A percentile compares a stretch with the other conserved stretches of the same genome.
Conservation (phyloP, 2,888 invertebrate species). For the Callyntrura sp. region DNA sequence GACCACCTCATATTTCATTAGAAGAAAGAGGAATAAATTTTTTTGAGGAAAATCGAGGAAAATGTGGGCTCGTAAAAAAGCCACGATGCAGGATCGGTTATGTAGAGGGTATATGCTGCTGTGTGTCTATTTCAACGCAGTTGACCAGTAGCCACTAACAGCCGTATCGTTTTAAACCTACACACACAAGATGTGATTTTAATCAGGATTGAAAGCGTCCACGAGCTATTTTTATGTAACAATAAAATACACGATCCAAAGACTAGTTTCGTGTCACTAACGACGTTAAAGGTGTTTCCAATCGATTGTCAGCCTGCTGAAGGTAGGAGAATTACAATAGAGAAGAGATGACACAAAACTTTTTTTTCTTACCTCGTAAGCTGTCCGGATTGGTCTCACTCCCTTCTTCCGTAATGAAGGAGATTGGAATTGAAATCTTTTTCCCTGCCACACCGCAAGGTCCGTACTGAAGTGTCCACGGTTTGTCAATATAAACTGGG, state of each 20-base stretch:
- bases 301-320: slow-evolving; percentile 27
- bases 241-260: not conserved
- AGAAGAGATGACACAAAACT: not conserved
- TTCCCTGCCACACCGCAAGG: slow-evolving; percentile 84
- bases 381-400: slow-evolving; percentile 56
- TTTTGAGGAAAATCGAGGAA: not conserved
- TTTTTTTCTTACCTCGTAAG: slow-evolving; percentile 52
- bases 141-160: slow-evolving; percentile 19
- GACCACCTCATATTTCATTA: slow-evolving; percentile 72
- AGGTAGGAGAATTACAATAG: not conserved
- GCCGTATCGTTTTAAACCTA: not conserved
- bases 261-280: slow-evolving; percentile 28
- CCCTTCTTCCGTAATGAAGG: slow-evolving; percentile 78
- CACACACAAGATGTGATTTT: slow-evolving; percentile 17
- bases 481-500: slow-evolving; percentile 83
- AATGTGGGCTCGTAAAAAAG: not conserved
- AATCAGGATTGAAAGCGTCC: slow-evolving; percentile 61
- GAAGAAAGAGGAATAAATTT: not conserved
- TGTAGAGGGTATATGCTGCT: not conserved
- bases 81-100: not conserved
- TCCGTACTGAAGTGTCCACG: slow-evolving; percentile 84
- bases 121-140: not conserved
- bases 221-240: slow-evolving; percentile 51
- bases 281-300: slow-evolving; percentile 9
- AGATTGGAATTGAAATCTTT: slow-evolving; percentile 82